Evolutionary conservation across 2,113 vertebrate species (phyloP).

Genomic region (Pelobates fuscus): DNA sequence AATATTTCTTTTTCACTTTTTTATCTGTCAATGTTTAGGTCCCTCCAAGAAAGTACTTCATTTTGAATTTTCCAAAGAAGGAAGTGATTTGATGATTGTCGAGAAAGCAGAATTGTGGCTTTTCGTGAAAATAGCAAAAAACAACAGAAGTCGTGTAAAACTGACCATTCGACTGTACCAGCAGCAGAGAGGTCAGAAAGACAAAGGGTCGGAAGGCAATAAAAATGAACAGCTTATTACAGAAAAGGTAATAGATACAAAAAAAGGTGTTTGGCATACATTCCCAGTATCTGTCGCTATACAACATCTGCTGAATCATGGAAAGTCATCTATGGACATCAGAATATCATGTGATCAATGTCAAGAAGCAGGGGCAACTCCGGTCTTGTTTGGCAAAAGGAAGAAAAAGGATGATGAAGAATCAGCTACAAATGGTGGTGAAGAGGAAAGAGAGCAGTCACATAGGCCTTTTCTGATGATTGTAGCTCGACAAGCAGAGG

Average conservation of each 20-base stretch:
- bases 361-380: conserved; percentile 79
- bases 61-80: conserved; percentile 92
- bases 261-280: conserved; percentile 94
- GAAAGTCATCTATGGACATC: conserved; percentile 75
- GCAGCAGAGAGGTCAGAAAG: conserved; percentile 70
- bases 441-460: conserved; percentile 87
- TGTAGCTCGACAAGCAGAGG: conserved; percentile 81
- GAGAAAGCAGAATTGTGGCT: conserved; percentile 94
- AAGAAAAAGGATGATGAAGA: conserved; percentile 81
- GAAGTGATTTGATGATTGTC: conserved; percentile 83
- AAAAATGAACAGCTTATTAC: conserved; percentile 75
- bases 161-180: conserved; percentile 86
- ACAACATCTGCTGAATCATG: conserved; percentile 77
- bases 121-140: conserved; percentile 89
- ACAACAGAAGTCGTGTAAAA: conserved; percentile 87
- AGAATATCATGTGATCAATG: conserved; percentile 86
- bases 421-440: conserved; percentile 50
- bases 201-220: conserved; percentile 61
- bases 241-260: conserved; percentile 88
- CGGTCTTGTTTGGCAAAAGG: conserved; percentile 74
- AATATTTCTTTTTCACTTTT: conserved; percentile 30
- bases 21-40: conserved; percentile 68
- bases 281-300: conserved; percentile 83
- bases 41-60: conserved; percentile 78
- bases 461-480: conserved; percentile 95